Percentiles rank a stretch among this genome's conserved stretches.
Evolutionary conservation across 2,888 invertebrate species (phyloP).

Genomic region (Drosophila basisetae): DNA sequence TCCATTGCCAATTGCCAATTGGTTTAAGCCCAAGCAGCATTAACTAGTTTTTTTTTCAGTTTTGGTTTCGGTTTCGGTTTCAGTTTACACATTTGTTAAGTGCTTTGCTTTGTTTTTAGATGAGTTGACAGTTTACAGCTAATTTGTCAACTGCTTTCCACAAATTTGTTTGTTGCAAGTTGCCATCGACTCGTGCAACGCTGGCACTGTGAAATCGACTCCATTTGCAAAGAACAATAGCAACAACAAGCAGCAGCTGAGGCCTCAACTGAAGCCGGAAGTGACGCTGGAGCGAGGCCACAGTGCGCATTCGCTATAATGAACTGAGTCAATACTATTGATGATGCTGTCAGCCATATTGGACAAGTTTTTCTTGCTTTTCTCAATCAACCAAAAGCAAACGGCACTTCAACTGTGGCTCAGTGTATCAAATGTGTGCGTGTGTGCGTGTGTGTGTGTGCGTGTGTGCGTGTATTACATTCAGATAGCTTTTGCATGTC

Average conservation of each 20-base stretch:
- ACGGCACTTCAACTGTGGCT: neutral
- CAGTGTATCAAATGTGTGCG: neutral
- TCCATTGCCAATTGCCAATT: neutral
- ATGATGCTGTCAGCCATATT: neutral
- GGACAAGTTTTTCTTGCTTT: neutral
- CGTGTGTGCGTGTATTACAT: neutral
- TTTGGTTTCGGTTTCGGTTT: neutral
- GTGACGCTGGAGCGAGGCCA: conserved; percentile 24
- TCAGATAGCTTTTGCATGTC: conserved; percentile 30
- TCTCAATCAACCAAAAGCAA: neutral
- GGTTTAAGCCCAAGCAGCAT: neutral
- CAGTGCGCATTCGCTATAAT: conserved; percentile 8
- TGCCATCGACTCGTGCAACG: conserved; percentile 21
- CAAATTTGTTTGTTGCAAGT: conserved; percentile 10
- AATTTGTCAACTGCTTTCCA: conserved; percentile 29
- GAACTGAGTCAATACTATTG: neutral
- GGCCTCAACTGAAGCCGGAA: conserved; percentile 14
- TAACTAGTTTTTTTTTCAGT: neutral
- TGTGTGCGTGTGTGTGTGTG: neutral
- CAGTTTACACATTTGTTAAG: neutral
- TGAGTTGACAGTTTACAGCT: neutral
- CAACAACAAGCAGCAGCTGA: conserved; percentile 3
- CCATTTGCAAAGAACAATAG: conserved; percentile 7
- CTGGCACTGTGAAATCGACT: conserved; percentile 28
- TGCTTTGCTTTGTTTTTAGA: neutral